Percentiles rank a stretch among this genome's conserved stretches.
These are phyloP conservation scores for Leptoclinus maculatus DNA, from an alignment of 2,797 vertebrate genomes.

Conservation along the genomic window DNA sequence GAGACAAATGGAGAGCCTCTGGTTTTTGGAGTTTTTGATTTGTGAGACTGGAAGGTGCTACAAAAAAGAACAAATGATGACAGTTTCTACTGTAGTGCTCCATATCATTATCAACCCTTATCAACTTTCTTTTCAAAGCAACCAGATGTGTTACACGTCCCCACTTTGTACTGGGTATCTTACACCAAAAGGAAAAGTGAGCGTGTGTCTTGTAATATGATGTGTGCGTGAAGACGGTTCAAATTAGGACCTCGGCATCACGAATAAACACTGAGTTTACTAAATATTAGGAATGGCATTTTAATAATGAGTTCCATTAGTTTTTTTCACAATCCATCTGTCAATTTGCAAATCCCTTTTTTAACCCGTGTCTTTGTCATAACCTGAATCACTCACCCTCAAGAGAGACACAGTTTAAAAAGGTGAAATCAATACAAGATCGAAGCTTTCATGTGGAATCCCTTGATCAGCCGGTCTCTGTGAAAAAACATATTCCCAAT, in stretches of 20 bases:
- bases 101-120: slow-evolving; percentile 71
- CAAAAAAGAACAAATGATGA: slow-evolving; percentile 70
- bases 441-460: slow-evolving; percentile 61
- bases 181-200: slow-evolving; percentile 42
- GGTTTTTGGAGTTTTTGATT: slow-evolving; percentile 81
- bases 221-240: slow-evolving; percentile 61
- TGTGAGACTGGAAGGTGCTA: slow-evolving; percentile 72
- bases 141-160: slow-evolving; percentile 66
- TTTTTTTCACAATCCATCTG: slow-evolving; percentile 47
- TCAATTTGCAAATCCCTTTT: slow-evolving; percentile 63
- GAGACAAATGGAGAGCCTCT: slow-evolving; percentile 76
- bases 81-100: slow-evolving; percentile 65
- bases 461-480: slow-evolving; percentile 51
- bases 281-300: slow-evolving; percentile 70
- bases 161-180: slow-evolving; percentile 65
- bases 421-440: slow-evolving; percentile 71
- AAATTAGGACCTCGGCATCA: slow-evolving; percentile 66
- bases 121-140: slow-evolving; percentile 73
- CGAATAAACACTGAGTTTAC: slow-evolving; percentile 64
- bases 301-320: slow-evolving; percentile 61
- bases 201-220: slow-evolving; percentile 60
- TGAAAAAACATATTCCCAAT: slow-evolving; percentile 43
- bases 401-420: slow-evolving; percentile 53
- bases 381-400: slow-evolving; percentile 54
- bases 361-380: slow-evolving; percentile 49